Evolutionary conservation across 2,888 invertebrate genomes (phyloP), one percentile per base, ranked within the genome.

Genomic region (Scaptomyza caliginosa): DNA sequence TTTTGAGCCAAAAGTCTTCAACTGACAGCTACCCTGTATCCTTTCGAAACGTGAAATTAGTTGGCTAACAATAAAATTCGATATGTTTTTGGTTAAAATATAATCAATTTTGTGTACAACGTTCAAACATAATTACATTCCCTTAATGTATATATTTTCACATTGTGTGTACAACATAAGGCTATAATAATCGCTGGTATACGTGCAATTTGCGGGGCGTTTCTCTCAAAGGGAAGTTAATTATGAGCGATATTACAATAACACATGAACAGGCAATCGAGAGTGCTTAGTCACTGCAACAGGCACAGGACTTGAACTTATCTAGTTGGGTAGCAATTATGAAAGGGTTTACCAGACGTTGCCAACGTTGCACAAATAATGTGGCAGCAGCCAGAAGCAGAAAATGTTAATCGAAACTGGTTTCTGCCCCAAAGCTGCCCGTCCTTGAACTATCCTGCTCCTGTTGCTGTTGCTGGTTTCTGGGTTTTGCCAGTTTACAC

Each of bases 381-480:
- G 43, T 34, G n/a, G 56, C 51, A 46, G 23, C 51, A 54, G 36
- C 7, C 32, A 32, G 23, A 11, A 19, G 38, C 42, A 13, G 13
- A n/a, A 34, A 13, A 43, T 26, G 10, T 30, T 13, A 7, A 19
- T 13, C 16, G 6, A 36, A 72, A 72, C 72, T 4, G 65, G 72
- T 72, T 68, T 50, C 4, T 8, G 28, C 24, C 39, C 10, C n/a
- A 8, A 24, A 34, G 5, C 11, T 45, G 39, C 17, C 58, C 64
- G 72, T 60, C 76, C 76, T 77, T 77, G 77, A 77, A 77, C 76
- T 74, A 68, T 74, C 57, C 65, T 62, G 67, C 57, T 42, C 7
- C 52, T 26, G 49, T 0, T 30, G 36, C 30, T 36, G 39, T 24
- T 26, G 10, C 19, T 50, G 34, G 16, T 8, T 5, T 40, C 23